These are phyloP conservation scores for Tyto alba DNA, from an alignment of 2,113 vertebrate species.

Conservation along the genomic window DNA sequence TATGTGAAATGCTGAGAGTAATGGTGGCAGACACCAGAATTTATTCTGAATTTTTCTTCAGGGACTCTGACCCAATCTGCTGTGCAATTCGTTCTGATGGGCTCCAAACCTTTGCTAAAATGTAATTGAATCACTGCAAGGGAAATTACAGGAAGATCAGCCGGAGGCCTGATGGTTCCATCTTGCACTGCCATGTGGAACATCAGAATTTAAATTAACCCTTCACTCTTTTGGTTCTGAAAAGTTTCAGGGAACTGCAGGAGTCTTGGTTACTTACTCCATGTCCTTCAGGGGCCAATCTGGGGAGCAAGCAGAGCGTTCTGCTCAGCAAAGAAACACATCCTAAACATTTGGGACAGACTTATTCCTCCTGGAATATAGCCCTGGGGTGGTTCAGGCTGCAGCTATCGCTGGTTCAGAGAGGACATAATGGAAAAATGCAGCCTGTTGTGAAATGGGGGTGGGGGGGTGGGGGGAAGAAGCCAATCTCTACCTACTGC, in stretches of 20 bases:
- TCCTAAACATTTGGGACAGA: background rate
- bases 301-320: background rate
- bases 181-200: conserved; percentile 30
- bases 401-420: background rate
- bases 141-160: conserved; percentile 8
- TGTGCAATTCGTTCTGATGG: background rate
- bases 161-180: background rate
- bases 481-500: background rate
- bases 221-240: background rate
- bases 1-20: conserved; percentile 50
- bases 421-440: background rate
- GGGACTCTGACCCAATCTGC: conserved; percentile 2
- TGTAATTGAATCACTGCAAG: conserved; percentile 2
- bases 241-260: background rate
- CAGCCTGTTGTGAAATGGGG: background rate
- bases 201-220: background rate
- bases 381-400: background rate
- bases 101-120: conserved; percentile 15
- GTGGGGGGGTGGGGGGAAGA: too few relatives aligned
- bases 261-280: background rate
- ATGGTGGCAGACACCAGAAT: conserved; percentile 23
- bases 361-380: background rate
- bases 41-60: conserved; percentile 27
- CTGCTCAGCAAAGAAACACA: background rate
- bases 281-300: background rate